phyloP scores from a whole-genome alignment of 2,113 vertebrate genomes.

The Festucalex cinctus region DNA sequence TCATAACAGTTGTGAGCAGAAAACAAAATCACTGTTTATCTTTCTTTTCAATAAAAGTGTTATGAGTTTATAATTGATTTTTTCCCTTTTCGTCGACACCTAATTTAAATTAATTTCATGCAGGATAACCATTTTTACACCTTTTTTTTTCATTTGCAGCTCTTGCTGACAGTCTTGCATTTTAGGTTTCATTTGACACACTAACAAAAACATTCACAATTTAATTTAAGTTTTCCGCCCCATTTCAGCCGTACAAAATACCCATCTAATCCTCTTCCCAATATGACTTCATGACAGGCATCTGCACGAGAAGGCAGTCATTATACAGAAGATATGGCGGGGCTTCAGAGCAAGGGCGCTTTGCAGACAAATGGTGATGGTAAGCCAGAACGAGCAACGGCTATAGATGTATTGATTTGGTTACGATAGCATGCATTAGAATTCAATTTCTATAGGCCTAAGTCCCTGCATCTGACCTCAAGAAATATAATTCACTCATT shows the following conservation, averaged over 20 bases:
- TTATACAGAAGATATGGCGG: slow-evolving; percentile 90
- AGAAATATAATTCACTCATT: slow-evolving; percentile 73
- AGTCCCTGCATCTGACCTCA: slow-evolving; percentile 67
- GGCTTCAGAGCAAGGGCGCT: slow-evolving; percentile 78
- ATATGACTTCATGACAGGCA: slow-evolving; percentile 73
- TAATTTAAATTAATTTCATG: not conserved
- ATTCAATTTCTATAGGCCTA: slow-evolving; percentile 72
- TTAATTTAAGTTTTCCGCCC: slow-evolving; percentile 28
- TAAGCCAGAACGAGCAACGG: slow-evolving; percentile 69
- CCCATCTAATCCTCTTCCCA: slow-evolving; percentile 37
- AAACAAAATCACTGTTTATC: slow-evolving; percentile 16
- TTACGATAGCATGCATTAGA: slow-evolving; percentile 74
- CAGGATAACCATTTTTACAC: not conserved
- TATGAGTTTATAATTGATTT: not conserved
- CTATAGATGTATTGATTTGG: slow-evolving; percentile 75
- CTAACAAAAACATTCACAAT: slow-evolving; percentile 14
- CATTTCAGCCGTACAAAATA: slow-evolving; percentile 28
- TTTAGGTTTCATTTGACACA: slow-evolving; percentile 10
- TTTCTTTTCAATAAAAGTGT: not conserved
- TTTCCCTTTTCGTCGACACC: not conserved
- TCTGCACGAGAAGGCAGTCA: slow-evolving; percentile 73
- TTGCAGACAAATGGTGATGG: slow-evolving; percentile 82
- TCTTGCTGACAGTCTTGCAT: not conserved
- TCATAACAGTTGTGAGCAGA: slow-evolving; percentile 22
- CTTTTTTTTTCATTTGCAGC: not conserved